These are phyloP conservation scores for Neolamprologus devosi DNA, from an alignment of 2,113 vertebrate species.

Conservation along the genomic window DNA sequence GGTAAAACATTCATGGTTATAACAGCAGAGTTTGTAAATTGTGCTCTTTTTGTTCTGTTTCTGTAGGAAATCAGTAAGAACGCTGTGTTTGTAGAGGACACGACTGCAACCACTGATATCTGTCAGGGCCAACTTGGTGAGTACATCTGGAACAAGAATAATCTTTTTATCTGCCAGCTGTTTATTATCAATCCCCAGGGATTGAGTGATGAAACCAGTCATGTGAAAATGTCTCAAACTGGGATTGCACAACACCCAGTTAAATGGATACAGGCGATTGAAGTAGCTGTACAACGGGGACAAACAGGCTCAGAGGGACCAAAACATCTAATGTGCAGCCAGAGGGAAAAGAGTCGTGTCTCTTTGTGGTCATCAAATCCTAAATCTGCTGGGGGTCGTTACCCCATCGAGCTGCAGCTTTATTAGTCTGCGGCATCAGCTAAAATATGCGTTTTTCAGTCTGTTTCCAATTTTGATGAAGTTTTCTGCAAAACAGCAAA, in stretches of 20 bases:
- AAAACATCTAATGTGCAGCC: neutral
- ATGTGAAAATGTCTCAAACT: neutral
- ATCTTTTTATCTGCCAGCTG: neutral
- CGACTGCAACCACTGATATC: constrained; percentile 72
- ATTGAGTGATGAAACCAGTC: neutral
- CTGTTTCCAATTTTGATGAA: constrained; percentile 25
- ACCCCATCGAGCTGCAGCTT: neutral
- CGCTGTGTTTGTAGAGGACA: constrained; percentile 71
- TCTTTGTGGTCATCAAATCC: neutral
- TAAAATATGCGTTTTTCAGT: neutral
- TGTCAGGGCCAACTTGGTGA: constrained; percentile 79
- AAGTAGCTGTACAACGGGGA: neutral
- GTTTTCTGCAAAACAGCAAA: neutral
- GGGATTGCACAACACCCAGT: neutral
- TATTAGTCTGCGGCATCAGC: neutral
- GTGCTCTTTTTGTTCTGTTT: neutral
- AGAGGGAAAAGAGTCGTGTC: neutral
- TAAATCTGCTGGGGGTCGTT: neutral
- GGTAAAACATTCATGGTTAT: neutral
- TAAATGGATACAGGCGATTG: neutral
- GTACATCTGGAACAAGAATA: neutral
- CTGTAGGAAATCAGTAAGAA: constrained; percentile 66
- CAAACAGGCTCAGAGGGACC: neutral
- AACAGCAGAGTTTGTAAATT: neutral
- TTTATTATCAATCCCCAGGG: neutral